A percentile compares a stretch with the other conserved stretches of the same genome.
Conservation (phyloP, 2,888 invertebrate genomes). For the Apodemia duryi region DNA sequence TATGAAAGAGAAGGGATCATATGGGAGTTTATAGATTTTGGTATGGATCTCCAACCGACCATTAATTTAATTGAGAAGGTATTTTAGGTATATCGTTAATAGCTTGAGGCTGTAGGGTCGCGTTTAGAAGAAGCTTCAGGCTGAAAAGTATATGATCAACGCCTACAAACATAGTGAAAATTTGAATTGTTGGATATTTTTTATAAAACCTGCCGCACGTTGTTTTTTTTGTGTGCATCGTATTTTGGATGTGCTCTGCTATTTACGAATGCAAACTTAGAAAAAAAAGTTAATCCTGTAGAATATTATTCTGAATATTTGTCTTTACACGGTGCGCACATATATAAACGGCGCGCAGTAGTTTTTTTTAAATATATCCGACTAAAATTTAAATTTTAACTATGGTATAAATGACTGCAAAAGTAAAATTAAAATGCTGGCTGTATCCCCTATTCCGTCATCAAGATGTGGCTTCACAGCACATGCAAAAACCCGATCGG, state of each 20-base stretch:
- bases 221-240: background rate
- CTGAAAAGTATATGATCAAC: conserved; percentile 38
- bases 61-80: conserved; percentile 96
- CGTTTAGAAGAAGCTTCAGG: conserved; percentile 56
- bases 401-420: conserved; percentile 44
- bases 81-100: conserved; percentile 52
- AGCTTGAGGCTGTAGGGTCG: conserved; percentile 54
- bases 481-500: conserved; percentile 38
- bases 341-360: background rate
- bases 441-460: conserved; percentile 38
- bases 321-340: background rate
- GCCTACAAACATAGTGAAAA: conserved; percentile 19
- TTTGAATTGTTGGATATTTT: background rate
- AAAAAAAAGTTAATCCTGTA: background rate
- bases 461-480: conserved; percentile 40
- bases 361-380: background rate
- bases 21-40: conserved; percentile 97
- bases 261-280: no score
- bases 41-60: conserved; percentile 94
- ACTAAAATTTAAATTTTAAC: background rate
- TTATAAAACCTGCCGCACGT: background rate
- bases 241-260: background rate
- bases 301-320: background rate
- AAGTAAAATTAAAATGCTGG: conserved; percentile 41
- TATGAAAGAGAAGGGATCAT: conserved; percentile 94